Percentiles rank a stretch among this genome's conserved stretches.
These are phyloP conservation scores for Cerastis leucographa DNA, from an alignment of 2,888 invertebrate species.

Conservation along the genomic window DNA sequence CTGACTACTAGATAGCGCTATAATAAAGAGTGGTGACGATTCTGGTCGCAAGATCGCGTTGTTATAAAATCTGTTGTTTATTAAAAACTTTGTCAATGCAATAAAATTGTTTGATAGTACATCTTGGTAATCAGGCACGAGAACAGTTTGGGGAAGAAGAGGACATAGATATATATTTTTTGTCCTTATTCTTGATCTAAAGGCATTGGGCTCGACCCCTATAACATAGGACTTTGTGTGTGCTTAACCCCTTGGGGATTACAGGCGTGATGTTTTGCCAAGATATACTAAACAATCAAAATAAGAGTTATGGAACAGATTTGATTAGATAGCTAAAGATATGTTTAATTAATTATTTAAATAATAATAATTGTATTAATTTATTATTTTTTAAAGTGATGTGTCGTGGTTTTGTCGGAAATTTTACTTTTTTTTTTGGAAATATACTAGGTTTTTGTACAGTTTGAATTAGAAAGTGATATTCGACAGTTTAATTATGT, in stretches of 20 bases:
- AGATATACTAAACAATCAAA: constrained; percentile 31
- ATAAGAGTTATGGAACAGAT: constrained; percentile 33
- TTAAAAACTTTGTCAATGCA: constrained; percentile 42
- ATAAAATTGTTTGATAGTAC: constrained; percentile 29
- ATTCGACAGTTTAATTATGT: not conserved
- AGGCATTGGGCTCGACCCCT: not conserved
- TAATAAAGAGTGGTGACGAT: constrained; percentile 22
- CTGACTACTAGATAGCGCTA: constrained; percentile 36
- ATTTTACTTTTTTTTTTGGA: not conserved
- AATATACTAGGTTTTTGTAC: not conserved
- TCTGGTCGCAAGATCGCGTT: constrained; percentile 38
- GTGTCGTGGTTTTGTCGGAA: constrained; percentile 42
- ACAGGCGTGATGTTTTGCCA: not conserved
- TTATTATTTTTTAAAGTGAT: constrained; percentile 54
- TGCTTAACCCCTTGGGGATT: not conserved
- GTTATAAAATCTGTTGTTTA: constrained; percentile 57
- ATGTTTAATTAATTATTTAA: constrained; percentile 56
- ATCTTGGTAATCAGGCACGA: not conserved
- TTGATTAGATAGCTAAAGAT: constrained; percentile 62
- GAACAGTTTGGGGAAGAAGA: constrained; percentile 6
- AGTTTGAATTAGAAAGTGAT: not conserved
- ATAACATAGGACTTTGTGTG: not conserved
- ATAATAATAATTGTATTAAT: constrained; percentile 59
- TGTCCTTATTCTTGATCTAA: not conserved
- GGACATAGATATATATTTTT: not conserved